phyloP scores from a whole-genome alignment of 2,888 invertebrate genomes.

The Xestoiulus laeticollis region DNA sequence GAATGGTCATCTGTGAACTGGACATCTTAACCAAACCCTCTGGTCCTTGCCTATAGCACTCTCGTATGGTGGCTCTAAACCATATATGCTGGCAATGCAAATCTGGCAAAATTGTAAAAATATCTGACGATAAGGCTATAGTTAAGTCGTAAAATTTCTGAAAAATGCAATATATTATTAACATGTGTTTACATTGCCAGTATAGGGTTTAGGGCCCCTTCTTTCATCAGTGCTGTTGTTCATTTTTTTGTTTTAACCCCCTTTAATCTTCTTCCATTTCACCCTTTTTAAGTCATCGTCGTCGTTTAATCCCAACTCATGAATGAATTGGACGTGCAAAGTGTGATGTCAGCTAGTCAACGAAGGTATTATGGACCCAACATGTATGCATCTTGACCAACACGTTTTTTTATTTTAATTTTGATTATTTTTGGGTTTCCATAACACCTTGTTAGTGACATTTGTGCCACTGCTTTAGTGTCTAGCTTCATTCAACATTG shows the following conservation, averaged over 20 bases:
- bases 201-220: background rate
- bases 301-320: background rate
- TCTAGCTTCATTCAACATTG: no score
- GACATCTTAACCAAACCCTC: background rate
- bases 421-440: no score
- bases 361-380: background rate
- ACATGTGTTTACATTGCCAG: no score
- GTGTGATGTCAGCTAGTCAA: background rate
- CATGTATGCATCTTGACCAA: no score
- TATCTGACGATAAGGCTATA: no score
- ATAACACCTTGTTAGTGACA: no score
- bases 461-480: no score
- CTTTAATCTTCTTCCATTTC: background rate
- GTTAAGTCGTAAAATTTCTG: no score
- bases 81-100: no score
- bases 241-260: background rate
- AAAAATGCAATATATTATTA: no score
- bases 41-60: conserved; percentile 1
- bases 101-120: no score
- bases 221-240: background rate
- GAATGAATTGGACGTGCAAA: background rate
- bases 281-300: background rate
- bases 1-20: background rate
- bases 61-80: background rate
- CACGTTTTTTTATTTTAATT: no score